Conservation (phyloP, 37 sponge, comb jelly and placozoan genomes). For the Eunapius fragilis region DNA sequence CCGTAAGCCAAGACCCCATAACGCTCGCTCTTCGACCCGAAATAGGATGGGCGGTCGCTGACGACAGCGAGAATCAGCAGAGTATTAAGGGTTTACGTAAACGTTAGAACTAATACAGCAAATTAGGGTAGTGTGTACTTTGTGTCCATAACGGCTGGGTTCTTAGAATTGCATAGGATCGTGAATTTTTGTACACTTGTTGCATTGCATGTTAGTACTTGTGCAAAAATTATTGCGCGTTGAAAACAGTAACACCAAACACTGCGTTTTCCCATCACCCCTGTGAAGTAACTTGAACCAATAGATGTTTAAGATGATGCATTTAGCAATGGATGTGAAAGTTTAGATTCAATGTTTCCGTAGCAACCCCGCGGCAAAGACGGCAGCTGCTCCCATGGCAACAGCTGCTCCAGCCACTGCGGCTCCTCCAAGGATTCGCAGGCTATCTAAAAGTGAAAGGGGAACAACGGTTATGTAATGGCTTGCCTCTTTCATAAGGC, state of each 20-base stretch:
- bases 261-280: too few species aligned
- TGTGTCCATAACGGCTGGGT: too few species aligned
- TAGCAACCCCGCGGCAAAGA: slow-evolving; percentile 34
- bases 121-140: too few species aligned
- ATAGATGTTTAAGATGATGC: too few species aligned
- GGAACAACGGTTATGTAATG: background rate
- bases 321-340: background rate
- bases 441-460: slow-evolving; percentile 56
- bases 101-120: too few species aligned
- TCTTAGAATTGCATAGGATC: too few species aligned
- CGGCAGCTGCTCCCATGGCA: slow-evolving; percentile 57
- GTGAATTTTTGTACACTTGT: too few species aligned
- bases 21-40: slow-evolving; percentile 49
- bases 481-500: too few species aligned
- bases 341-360: slow-evolving; percentile 32
- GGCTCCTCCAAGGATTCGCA: slow-evolving; percentile 78
- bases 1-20: slow-evolving; percentile 30
- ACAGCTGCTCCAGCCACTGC: slow-evolving; percentile 54
- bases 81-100: background rate
- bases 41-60: slow-evolving; percentile 66
- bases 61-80: slow-evolving; percentile 9
- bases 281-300: too few species aligned
- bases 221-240: too few species aligned
- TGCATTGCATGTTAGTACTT: too few species aligned
- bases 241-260: too few species aligned